Evolutionary conservation across 2,113 vertebrate species (phyloP), one percentile per base, ranked within the genome.

Genomic region (Periophthalmodon schlosseri): DNA sequence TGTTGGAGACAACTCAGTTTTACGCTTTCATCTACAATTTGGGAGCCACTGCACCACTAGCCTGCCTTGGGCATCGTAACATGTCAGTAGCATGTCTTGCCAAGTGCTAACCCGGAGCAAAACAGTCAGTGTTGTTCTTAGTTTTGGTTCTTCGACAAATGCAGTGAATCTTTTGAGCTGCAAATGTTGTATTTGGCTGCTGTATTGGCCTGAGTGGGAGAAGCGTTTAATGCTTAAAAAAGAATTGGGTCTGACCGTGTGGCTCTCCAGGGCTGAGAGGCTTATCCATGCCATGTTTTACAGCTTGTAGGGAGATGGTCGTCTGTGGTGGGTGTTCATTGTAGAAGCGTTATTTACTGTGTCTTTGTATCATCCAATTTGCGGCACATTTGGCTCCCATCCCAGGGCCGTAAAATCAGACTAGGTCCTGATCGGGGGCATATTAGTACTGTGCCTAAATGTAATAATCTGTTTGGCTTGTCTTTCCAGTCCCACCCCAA

Each of bases 401-500:
- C 77, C 78, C 73, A 24, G 52, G 23, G 36, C 69, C 9, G 36
- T 86, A 70, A 77, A 80, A 73, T 58, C 39, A 49, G 56, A 75
- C 73, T 36, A 47, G 54, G 49, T 81, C 24, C 39, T 73, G 28
- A 24, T 74, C 61, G 34, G 33, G 33, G 57, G 33, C 58, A 60
- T 68, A 73, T 81, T 72, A 77, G 68, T 56, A 21, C 77, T 68
- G 49, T 36, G 70, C 68, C 75, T 76, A 46, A 80, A 75, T 76
- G 54, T 86, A 82, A 80, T 74, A 50, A 64, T 76, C 34, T 72
- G 28, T 67, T 14, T 75, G 56, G 83, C 77, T 76, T 83, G 61
- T 84, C 86, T 89, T 76, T 58, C 21, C 90, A 98, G 97, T 91
- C 97, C 97, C 76, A 98, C 97, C 91, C 97, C 97, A 58, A 98